Base-by-base conservation (phyloP, 2,113 vertebrate species). In the Neolamprologus fasciatus region DNA sequence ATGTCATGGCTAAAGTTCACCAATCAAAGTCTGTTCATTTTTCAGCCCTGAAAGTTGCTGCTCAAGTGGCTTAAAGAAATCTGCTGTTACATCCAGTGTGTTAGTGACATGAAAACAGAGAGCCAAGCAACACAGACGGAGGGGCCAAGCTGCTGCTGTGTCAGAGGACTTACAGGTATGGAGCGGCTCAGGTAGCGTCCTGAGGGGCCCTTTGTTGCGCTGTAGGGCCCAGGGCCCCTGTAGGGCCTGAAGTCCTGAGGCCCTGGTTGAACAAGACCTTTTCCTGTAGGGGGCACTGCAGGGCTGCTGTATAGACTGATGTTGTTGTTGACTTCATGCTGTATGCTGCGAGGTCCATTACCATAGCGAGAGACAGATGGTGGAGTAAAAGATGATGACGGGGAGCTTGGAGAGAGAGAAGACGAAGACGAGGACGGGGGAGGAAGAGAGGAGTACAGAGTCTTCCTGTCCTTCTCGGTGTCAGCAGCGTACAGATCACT, bases 271-370 rank as follows among this genome's bases (percentile, higher is more conserved):
- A 89, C 91, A 86, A 86, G 95, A 88, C 91, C 92, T 93, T 91
- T 94, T 94, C 96, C 95, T 12, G 81, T 92, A 84, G 92, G 90
- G 57, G 91, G 83, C 26, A 31, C 80, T 12, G 61, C 78, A 19
- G 92, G 83, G 84, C 83, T 61, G 94, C 91, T 95, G 92, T 96
- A 97, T 8, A 96, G 92, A 93, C 97, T 97, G 95, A 96, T 97
- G 97, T 98, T 98, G 97, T 99, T 99, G 97, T 98, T 99, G 95
- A 98, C 96, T 89, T 99, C 98, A 16, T 90, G 92, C 84, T 94
- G 96, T 87, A 94, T 91, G 89, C 82, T 88, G 91, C 66, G 95
- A 86, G 92, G 94, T 88, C 87, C 94, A 7, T 95, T 97, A 93
- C 95, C 95, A 89, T 87, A 96, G 91, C 94, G 88, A 88, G 88